Evolutionary conservation across 1,140 invertebrate genomes (phyloP), one percentile per base, ranked within the genome.

Genomic region (Heliconius melpomene): DNA sequence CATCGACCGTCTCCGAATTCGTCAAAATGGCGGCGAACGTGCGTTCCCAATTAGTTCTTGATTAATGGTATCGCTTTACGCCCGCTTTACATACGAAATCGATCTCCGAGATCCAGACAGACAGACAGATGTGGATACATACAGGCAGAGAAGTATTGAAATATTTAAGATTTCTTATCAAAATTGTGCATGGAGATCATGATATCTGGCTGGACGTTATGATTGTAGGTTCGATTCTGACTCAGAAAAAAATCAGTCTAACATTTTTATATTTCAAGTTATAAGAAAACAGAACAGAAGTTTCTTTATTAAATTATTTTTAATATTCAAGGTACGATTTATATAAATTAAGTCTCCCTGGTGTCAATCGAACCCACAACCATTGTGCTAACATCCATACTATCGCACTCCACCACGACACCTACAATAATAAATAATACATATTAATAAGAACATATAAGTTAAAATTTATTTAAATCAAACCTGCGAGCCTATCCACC

Each of bases 21-120:
- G 57, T 75, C 70, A 75, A 79, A 54, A 70, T 72, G 74, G 75
- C 71, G 75, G 77, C 79, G 50, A 50, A 71, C 74, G 74, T 36
- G 60, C 77, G 80, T 40, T 74, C 78, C 52, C 72, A 82, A 79
- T 82, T 82, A 80, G 78, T 82, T 79, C 82, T 80, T 83, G 81
- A 82, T 82, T 82, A 82, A 82, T 77, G 81, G 74, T 80, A 82
- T 82, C 76, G 70, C 75, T 82, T 77, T 77, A 79, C 79, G 78
- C 77, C 73, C 54, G 78, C 46, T 78, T 75, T 78, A 75, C 81
- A 80, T 80, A 78, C 75, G 72, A 79, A 79, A 80, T 80, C 77
- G 66, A 73, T 75, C 60, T 26, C 23, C 40, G 40, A 46, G 40
- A 46, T 46, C 40, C 40, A 66, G 26, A 66, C 60, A 29, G 32